Base-by-base conservation (phyloP, 2,797 vertebrate genomes). In the Scyliorhinus canicula region DNA sequence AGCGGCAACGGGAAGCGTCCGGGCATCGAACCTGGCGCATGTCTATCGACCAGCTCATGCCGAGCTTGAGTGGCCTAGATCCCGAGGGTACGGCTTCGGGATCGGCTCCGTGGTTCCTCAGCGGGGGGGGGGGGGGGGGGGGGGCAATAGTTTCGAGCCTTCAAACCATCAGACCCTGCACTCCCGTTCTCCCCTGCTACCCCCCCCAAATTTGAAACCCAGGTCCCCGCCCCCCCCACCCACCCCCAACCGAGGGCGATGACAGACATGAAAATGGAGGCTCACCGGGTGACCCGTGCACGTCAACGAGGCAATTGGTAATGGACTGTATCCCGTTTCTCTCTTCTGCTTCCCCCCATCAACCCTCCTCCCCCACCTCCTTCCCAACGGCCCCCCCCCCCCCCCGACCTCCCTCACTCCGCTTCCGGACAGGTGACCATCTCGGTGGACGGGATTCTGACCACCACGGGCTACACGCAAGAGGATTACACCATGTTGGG, bases 401-500 rank as follows among this genome's bases (percentile, higher is more conserved):
- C 1, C 26, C 5, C 67, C 26, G 5, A 8, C 67, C 28, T 7
- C 28, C 28, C 28, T 9, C 31, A 12, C 31, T 7, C 8, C 69
- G 7, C 31, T 5, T 12, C 69, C 96, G 96, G 96, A 95, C 95
- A 99, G 99, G 99, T 99, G 96, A 99, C 98, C 2, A 99, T 99
- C 96, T 97, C 99, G 0, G 99, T 99, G 96, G 99, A 99, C 3
- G 98, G 98, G 93, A 98, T 99, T 95, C 98, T 99, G 96, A 99
- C 98, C 96, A 99, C 98, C 95, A 99, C 99, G 0, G 99, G 99
- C 95, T 99, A 99, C 97, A 99, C 99, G 0, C 99, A 99, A 97
- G 99, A 99, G 96, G 98, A 99, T 96, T 99, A 98, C 97, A 99
- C 98, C 97, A 99, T 99, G 98, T 97, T 99, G 96, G 98, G 98